These are phyloP conservation scores for Urocynchramus pylzowi DNA, from an alignment of 2,113 vertebrate species.

Conservation along the genomic window DNA sequence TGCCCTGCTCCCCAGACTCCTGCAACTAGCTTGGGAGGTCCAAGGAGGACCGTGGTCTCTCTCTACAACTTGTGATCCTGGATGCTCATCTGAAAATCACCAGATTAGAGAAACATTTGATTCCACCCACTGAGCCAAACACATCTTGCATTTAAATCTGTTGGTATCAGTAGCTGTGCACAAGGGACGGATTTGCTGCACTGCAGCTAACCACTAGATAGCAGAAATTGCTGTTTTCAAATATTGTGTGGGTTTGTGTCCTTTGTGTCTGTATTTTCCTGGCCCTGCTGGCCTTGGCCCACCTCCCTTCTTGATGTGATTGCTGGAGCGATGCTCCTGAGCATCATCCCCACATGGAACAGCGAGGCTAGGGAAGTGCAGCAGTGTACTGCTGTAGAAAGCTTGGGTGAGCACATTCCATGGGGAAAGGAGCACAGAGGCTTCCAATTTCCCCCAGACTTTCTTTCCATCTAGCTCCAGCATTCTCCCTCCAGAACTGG, in stretches of 20 bases:
- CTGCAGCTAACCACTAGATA: background rate
- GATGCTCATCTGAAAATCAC: background rate
- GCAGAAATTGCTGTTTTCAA: background rate
- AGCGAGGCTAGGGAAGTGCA: accelerated
- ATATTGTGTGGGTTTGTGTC: background rate
- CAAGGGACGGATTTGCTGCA: background rate
- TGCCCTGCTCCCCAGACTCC: background rate
- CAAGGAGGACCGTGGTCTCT: background rate
- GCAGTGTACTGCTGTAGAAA: background rate
- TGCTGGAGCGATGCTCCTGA: background rate
- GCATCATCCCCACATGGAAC: background rate
- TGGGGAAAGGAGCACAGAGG: background rate
- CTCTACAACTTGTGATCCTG: background rate
- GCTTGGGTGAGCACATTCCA: background rate
- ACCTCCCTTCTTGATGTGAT: background rate
- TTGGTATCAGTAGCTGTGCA: background rate
- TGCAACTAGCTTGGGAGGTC: background rate
- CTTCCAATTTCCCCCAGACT: background rate
- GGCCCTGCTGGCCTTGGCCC: background rate
- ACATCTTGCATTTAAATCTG: background rate
- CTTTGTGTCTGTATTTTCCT: background rate
- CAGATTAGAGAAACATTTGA: background rate
- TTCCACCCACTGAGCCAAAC: background rate
- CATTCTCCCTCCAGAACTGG: background rate
- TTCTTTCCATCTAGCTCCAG: background rate